Evolutionary conservation across 30 jellyfish, hydroid and myxozoan genomes (phyloP).

Genomic region (Hydractinia symbiolongicarpus): DNA sequence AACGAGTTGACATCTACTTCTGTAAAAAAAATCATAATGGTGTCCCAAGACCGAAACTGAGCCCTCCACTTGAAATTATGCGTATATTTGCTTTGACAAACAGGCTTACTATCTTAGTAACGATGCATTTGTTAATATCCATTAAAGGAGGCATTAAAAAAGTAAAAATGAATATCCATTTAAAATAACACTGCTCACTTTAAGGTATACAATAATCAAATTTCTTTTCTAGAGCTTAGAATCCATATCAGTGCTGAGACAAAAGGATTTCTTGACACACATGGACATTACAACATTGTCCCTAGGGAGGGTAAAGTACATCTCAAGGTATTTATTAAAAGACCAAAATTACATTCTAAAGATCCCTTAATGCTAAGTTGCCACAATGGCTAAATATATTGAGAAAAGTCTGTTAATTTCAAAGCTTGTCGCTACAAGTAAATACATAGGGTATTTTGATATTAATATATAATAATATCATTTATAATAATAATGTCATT

Average conservation of each 20-base stretch:
- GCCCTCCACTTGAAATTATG: neutral
- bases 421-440: neutral
- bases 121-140: neutral
- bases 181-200: neutral
- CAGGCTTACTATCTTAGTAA: neutral
- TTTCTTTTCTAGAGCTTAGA: constrained; percentile 37
- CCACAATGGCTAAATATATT: neutral
- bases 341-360: neutral
- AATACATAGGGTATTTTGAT: neutral
- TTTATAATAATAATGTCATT: too few species aligned
- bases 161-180: neutral
- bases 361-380: neutral
- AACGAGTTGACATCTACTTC: too few species aligned
- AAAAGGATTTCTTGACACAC: constrained; percentile 33
- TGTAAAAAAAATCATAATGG: too few species aligned
- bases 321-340: constrained; percentile 38
- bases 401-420: neutral
- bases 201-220: neutral
- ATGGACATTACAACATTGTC: constrained; percentile 36
- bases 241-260: constrained; percentile 61
- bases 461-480: too few species aligned
- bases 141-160: neutral
- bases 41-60: too few species aligned
- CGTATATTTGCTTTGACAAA: too few species aligned
- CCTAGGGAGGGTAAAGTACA: constrained; percentile 43